Percentiles rank a stretch among this genome's conserved stretches.
These are phyloP conservation scores for Chiroxiphia lanceolata DNA, from an alignment of 2,797 vertebrate genomes.

Conservation along the genomic window DNA sequence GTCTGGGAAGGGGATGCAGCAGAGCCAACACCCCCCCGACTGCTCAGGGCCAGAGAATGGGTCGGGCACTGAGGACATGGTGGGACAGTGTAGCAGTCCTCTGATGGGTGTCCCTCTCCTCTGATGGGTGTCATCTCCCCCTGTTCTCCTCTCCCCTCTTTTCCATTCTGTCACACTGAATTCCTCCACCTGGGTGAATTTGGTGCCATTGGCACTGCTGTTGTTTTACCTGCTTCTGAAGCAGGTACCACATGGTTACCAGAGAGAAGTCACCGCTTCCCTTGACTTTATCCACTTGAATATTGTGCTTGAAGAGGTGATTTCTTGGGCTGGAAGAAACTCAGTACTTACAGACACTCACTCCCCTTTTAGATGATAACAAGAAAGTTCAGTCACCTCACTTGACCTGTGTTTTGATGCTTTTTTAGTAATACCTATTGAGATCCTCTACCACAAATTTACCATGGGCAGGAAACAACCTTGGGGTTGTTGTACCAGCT, in stretches of 20 bases:
- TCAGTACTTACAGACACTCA: background rate
- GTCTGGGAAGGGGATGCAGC: background rate
- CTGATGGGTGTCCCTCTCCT: background rate
- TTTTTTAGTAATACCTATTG: background rate
- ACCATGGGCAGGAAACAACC: rapidly evolving
- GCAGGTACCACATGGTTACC: rapidly evolving
- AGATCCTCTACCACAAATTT: background rate
- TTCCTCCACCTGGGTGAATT: background rate
- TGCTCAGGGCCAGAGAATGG: background rate
- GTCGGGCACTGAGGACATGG: rapidly evolving
- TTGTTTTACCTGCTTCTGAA: background rate
- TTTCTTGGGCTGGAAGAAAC: background rate
- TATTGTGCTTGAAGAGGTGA: background rate
- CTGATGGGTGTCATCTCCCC: background rate
- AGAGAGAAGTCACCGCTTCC: background rate
- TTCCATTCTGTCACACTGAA: background rate
- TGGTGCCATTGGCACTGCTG: background rate
- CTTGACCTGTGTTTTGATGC: rapidly evolving
- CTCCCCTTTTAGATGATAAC: background rate
- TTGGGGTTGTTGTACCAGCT: background rate
- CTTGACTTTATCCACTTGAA: background rate
- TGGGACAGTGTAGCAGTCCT: background rate
- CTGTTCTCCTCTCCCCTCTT: background rate
- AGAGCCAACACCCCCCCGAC: background rate
- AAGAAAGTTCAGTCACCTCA: background rate